Conservation (phyloP, 2,113 vertebrate species). For the Dasyornis broadbenti region DNA sequence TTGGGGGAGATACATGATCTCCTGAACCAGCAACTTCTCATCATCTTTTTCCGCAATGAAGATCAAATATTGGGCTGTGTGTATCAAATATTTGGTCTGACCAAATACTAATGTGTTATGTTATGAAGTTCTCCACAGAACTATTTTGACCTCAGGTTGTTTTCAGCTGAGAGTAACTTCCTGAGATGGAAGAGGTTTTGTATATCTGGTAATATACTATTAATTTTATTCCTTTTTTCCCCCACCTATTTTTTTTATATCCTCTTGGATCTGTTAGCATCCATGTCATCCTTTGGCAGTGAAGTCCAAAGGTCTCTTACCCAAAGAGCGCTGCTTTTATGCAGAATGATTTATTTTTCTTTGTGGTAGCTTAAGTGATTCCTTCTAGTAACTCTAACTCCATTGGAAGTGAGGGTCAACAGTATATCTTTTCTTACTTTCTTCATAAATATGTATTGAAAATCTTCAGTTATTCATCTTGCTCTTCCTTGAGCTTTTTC, state of each 20-base stretch:
- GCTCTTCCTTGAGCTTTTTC: neutral
- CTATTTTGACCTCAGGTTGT: neutral
- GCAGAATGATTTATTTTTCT: neutral
- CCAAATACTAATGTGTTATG: neutral
- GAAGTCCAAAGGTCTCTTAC: neutral
- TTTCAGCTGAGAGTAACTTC: neutral
- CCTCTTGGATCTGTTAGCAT: neutral
- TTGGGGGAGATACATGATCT: neutral
- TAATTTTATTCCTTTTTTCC: neutral
- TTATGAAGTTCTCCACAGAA: neutral
- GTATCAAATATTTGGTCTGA: neutral
- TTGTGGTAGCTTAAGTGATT: neutral
- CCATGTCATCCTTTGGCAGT: neutral
- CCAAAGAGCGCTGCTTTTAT: neutral
- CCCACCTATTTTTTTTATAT: neutral
- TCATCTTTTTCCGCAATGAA: neutral
- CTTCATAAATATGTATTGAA: neutral
- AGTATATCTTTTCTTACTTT: neutral
- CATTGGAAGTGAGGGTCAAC: neutral
- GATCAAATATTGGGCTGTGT: neutral
- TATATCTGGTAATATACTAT: neutral
- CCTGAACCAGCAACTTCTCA: neutral
- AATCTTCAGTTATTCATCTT: neutral
- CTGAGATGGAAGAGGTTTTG: neutral
- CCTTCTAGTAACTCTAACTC: neutral